These are phyloP conservation scores for Chromoteleia sp. DNA, from an alignment of 2,888 invertebrate genomes.

Conservation along the genomic window DNA sequence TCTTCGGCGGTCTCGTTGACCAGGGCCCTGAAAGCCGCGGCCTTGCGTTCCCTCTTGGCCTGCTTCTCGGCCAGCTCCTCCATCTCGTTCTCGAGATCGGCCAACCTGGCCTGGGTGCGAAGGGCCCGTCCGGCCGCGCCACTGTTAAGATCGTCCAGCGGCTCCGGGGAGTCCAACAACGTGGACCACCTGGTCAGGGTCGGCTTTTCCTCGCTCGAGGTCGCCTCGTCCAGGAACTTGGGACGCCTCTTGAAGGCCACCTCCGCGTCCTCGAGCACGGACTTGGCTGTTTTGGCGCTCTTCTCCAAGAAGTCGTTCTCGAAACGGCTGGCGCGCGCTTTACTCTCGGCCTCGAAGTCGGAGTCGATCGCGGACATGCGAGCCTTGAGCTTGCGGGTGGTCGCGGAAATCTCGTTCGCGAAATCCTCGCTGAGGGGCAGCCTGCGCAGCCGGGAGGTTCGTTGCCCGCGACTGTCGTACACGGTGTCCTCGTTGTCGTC, in stretches of 20 bases:
- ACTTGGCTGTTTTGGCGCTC: conserved; percentile 70
- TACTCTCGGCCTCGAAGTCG: conserved; percentile 86
- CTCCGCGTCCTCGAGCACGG: conserved; percentile 86
- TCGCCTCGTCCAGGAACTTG: conserved; percentile 71
- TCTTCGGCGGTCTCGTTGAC: conserved; percentile 87
- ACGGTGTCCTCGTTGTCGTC: conserved; percentile 85
- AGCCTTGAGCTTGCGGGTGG: conserved; percentile 85
- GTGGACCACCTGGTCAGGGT: conserved; percentile 89
- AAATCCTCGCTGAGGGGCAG: conserved; percentile 80
- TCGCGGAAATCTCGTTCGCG: conserved; percentile 85
- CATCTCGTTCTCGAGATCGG: conserved; percentile 91
- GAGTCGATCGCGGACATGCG: conserved; percentile 87
- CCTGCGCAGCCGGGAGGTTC: conserved; percentile 81
- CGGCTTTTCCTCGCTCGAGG: conserved; percentile 84
- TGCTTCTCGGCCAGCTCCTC: conserved; percentile 89
- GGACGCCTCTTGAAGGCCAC: conserved; percentile 84
- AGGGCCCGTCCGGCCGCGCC: conserved; percentile 89
- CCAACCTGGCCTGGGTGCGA: conserved; percentile 88
- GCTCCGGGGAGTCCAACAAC: conserved; percentile 79
- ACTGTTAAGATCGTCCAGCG: conserved; percentile 78
- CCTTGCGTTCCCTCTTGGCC: conserved; percentile 89
- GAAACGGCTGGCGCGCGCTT: conserved; percentile 6
- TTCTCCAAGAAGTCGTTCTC: conserved; percentile 59
- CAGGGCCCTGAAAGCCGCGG: conserved; percentile 89
- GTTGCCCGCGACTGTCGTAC: conserved; percentile 88